phyloP scores from a whole-genome alignment of 2,113 vertebrate genomes.

The Sterrhoptilus dennistouni region DNA sequence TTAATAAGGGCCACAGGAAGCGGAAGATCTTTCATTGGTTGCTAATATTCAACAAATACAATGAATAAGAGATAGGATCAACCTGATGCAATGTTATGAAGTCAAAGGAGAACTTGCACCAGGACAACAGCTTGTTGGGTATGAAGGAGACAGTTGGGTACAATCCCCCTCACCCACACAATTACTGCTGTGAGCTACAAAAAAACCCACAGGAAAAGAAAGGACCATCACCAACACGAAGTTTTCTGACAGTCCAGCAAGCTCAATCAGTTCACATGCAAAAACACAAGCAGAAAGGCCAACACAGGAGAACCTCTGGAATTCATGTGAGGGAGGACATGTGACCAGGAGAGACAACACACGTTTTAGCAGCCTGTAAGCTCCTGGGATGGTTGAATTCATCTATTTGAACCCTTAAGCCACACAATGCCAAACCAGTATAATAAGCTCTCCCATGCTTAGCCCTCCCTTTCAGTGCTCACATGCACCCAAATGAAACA shows the following conservation, averaged over 20 bases:
- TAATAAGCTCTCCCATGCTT: neutral
- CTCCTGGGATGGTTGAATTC: neutral
- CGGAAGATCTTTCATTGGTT: neutral
- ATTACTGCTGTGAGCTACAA: neutral
- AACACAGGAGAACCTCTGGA: neutral
- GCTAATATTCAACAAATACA: neutral
- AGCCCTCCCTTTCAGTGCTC: neutral
- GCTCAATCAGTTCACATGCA: neutral
- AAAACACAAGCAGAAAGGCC: neutral
- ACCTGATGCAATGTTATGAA: neutral
- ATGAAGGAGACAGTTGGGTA: rapidly evolving
- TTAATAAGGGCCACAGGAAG: conserved; percentile 51
- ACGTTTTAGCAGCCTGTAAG: neutral
- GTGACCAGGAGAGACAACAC: neutral
- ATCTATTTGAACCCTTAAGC: neutral
- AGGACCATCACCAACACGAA: neutral
- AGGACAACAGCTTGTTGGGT: neutral
- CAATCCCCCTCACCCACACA: neutral
- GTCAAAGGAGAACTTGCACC: neutral
- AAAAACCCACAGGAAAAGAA: neutral
- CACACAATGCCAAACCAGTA: neutral
- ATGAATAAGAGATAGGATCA: conserved; percentile 2
- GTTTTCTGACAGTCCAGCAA: neutral
- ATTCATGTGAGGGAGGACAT: neutral
- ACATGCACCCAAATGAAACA: neutral